These are phyloP conservation scores for Thymelicus sylvestris DNA, from an alignment of 2,888 invertebrate genomes.

Conservation along the genomic window DNA sequence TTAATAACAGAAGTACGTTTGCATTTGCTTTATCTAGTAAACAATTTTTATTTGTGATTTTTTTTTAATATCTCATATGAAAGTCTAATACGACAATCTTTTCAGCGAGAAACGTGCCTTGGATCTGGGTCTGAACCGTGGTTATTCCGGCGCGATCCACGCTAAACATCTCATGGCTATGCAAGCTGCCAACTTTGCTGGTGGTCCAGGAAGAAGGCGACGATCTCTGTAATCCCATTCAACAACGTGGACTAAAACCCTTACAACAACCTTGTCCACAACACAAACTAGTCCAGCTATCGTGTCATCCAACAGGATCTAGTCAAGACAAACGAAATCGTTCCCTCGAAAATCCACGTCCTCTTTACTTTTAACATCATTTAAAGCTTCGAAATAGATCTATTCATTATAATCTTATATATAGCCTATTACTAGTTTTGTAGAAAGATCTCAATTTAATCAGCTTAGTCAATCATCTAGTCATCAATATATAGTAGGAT, in stretches of 20 bases:
- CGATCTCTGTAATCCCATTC: slow-evolving; percentile 62
- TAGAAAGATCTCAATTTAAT: slow-evolving; percentile 33
- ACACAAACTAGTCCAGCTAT: slow-evolving; percentile 11
- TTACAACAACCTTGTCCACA: slow-evolving; percentile 23
- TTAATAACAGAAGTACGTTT: no score
- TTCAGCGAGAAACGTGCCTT: slow-evolving; percentile 93
- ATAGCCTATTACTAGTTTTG: slow-evolving; percentile 33
- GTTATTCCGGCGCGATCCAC: slow-evolving; percentile 94
- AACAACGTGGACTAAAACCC: slow-evolving; percentile 19
- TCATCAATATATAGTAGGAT: slow-evolving; percentile 26
- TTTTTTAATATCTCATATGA: no score
- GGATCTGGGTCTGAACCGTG: slow-evolving; percentile 94
- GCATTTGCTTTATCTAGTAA: no score
- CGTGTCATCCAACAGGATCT: slow-evolving; percentile 8
- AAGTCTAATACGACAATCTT: background rate
- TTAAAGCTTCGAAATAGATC: slow-evolving; percentile 30
- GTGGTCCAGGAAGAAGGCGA: slow-evolving; percentile 95
- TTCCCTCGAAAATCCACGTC: slow-evolving; percentile 22
- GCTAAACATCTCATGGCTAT: slow-evolving; percentile 96
- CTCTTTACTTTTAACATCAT: slow-evolving; percentile 25
- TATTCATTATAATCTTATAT: slow-evolving; percentile 22
- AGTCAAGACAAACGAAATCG: slow-evolving; percentile 10
- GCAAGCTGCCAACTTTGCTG: slow-evolving; percentile 94
- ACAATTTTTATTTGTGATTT: no score
- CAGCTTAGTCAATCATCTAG: slow-evolving; percentile 37